Conservation (phyloP, 2,113 vertebrate species). For the Esox niger region DNA sequence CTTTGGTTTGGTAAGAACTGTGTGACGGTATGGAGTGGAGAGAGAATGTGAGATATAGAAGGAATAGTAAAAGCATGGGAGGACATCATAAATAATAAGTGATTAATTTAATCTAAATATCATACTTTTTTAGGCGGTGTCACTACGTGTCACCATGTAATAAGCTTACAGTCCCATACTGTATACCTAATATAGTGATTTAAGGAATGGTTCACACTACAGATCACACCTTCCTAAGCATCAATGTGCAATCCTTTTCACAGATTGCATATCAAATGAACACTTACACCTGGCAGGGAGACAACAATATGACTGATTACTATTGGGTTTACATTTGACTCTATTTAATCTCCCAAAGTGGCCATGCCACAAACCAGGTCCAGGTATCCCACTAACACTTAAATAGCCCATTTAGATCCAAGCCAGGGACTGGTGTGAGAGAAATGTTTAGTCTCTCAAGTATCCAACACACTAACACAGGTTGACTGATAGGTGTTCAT, state of each 20-base stretch:
- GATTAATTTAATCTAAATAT: neutral
- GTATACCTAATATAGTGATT: neutral
- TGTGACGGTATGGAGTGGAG: conserved; percentile 52
- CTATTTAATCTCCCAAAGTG: conserved; percentile 19
- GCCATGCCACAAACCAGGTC: conserved; percentile 38
- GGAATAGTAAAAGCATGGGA: conserved; percentile 66
- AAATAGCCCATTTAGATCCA: conserved; percentile 19
- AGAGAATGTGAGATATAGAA: conserved; percentile 69
- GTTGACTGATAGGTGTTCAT: conserved; percentile 26
- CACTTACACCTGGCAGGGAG: neutral
- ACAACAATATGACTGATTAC: neutral
- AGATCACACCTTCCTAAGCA: neutral
- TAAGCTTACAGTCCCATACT: neutral
- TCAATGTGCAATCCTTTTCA: neutral
- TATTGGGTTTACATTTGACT: conserved; percentile 37
- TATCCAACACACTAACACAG: conserved; percentile 33
- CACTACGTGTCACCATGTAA: neutral
- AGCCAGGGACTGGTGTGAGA: conserved; percentile 45
- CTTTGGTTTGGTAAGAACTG: conserved; percentile 42
- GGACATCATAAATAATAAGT: conserved; percentile 41
- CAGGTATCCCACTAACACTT: conserved; percentile 44
- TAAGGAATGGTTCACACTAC: neutral
- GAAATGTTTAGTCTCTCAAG: conserved; percentile 56
- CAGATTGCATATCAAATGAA: neutral
- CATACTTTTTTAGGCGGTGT: neutral